Percentiles rank a stretch among this genome's conserved stretches.
Conservation (phyloP, 2,113 vertebrate genomes). For the Cettia cetti region DNA sequence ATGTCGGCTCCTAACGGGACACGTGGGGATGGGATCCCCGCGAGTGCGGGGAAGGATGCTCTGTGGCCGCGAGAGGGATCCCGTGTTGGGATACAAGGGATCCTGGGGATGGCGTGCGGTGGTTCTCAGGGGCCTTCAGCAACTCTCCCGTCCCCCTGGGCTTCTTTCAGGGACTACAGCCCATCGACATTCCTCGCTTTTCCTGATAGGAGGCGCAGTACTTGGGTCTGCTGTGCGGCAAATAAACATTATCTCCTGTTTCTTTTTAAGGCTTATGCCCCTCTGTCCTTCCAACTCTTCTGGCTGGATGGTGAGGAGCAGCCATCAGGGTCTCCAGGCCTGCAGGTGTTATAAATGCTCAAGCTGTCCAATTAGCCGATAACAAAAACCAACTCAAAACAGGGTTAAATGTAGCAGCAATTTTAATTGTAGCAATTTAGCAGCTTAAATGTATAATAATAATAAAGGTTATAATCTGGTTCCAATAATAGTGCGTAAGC, state of each 20-base stretch:
- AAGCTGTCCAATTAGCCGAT: no score
- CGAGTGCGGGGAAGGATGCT: fast-evolving
- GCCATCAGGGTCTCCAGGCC: neutral
- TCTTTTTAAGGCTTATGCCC: neutral
- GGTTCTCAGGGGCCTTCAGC: neutral
- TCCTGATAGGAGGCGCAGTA: fast-evolving
- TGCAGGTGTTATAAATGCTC: no score
- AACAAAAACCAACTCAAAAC: no score
- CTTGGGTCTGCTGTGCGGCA: neutral
- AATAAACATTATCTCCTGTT: neutral
- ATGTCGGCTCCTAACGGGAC: fast-evolving
- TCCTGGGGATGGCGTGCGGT: fast-evolving
- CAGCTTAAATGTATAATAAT: no score
- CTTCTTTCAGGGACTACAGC: fast-evolving
- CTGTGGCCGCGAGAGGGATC: fast-evolving
- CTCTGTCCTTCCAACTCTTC: neutral
- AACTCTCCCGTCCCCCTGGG: neutral
- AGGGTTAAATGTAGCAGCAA: no score
- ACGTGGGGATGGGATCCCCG: fast-evolving
- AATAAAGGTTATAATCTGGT: no score
- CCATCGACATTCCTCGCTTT: fast-evolving
- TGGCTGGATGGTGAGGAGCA: neutral
- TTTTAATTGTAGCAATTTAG: no score
- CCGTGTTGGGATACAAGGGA: fast-evolving
- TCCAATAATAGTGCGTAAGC: no score